Base-by-base conservation (phyloP, 2,888 invertebrate species). In the Polydrusus pterygomalis region DNA sequence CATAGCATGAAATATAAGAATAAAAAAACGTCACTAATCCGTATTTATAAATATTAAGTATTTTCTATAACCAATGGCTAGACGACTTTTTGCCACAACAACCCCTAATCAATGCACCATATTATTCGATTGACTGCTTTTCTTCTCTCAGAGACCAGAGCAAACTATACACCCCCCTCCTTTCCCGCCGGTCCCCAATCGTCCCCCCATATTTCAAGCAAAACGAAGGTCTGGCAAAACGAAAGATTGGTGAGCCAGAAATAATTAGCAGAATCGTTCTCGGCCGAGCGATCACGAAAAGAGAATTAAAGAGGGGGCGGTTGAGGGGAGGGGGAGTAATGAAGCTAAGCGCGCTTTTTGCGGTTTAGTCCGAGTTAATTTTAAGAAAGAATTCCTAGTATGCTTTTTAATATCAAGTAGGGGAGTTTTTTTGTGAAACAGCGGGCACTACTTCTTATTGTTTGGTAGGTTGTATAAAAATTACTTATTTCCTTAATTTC, bases 251-350 rank as follows among this genome's bases (percentile, higher is more conserved):
- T 56, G 68, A 68, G 73, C 73, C 60, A 73, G 65, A 73, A 73
- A 73, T 73, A 73, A 73, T 73, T 73, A 73, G 73, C 58, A 58
- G 67, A 67, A 73, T 73, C 73, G 67, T 67, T 73, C 73, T 60
- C 67, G 73, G 73, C 58, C 67, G 65, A 73, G 38, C 45, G 73
- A 67, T 73, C 73, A 73, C 73, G 73, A 67, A 73, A 73, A 73
- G 73, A 67, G 73, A 58, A 43, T 73, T 64, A 60, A 58, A 58
- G 73, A 54, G 47, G 34, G 38, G 34, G n/a, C n/a, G 54, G 54
- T 20, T 10, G 7, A 0, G 11, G 54, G 34, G 51, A 15, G 49
- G 30, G 49, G 68, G 18, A 38, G 40, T 54, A 54, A 54, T 51
- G 68, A 51, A 40, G 68, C 43, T 38, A 40, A 40, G 43, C 40